Evolutionary conservation across 2,888 invertebrate species (phyloP).

Genomic region (Lottia gigantea): DNA sequence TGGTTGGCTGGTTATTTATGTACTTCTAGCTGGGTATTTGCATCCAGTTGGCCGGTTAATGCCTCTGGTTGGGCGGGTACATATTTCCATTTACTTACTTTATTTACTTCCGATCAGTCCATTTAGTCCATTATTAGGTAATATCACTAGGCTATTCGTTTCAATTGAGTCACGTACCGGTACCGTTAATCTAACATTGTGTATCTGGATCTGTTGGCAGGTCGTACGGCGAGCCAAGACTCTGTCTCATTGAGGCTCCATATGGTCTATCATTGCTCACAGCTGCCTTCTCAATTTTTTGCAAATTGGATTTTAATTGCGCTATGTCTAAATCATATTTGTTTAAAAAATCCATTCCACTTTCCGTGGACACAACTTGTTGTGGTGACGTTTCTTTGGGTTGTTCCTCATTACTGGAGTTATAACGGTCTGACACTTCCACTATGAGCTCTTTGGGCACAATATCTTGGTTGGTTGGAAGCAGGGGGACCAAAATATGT

Average conservation of each 20-base stretch:
- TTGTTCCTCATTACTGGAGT: slow-evolving; percentile 10
- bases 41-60: too few species aligned
- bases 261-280: slow-evolving; percentile 36
- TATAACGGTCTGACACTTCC: slow-evolving; percentile 15
- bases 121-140: too few species aligned
- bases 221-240: not conserved
- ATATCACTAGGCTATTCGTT: too few species aligned
- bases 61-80: too few species aligned
- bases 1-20: too few species aligned
- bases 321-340: slow-evolving; percentile 69
- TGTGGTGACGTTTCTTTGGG: slow-evolving; percentile 9
- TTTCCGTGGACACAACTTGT: slow-evolving; percentile 12
- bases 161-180: too few species aligned
- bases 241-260: slow-evolving; percentile 1
- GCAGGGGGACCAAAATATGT: slow-evolving; percentile 82
- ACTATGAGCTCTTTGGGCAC: slow-evolving; percentile 38
- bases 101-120: too few species aligned
- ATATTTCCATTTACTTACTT: too few species aligned
- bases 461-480: slow-evolving; percentile 44
- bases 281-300: slow-evolving; percentile 59
- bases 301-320: slow-evolving; percentile 64
- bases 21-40: too few species aligned
- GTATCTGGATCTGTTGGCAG: slow-evolving; percentile 13
- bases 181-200: slow-evolving; percentile 9
- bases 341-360: slow-evolving; percentile 65